A percentile compares a stretch with the other conserved stretches of the same genome.
Evolutionary conservation across 2,888 invertebrate species (phyloP).

Genomic region (Parnassius apollo): DNA sequence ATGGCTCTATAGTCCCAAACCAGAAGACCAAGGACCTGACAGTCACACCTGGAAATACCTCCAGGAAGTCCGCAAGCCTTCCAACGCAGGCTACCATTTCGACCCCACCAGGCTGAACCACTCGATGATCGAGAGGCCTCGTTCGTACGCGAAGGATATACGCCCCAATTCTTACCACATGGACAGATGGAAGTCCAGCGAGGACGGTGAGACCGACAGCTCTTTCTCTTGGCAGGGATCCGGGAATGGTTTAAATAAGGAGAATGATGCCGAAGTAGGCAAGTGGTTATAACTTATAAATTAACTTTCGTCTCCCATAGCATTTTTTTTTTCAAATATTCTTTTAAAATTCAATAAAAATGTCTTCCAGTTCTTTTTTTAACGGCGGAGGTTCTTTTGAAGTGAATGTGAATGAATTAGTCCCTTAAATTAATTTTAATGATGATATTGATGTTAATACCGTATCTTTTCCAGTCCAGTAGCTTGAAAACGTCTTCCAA

Average conservation of each 20-base stretch:
- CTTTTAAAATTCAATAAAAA: no score
- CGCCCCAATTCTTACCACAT: slow-evolving; percentile 43
- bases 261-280: not conserved
- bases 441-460: no score
- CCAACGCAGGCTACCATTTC: slow-evolving; percentile 69
- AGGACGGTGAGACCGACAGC: slow-evolving; percentile 71
- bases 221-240: slow-evolving; percentile 74
- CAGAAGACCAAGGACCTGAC: slow-evolving; percentile 47
- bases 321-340: no score
- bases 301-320: no score
- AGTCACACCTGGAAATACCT: slow-evolving; percentile 76
- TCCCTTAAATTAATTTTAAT: no score
- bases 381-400: no score
- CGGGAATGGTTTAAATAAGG: slow-evolving; percentile 23
- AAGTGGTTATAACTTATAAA: not conserved
- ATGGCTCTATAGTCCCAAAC: slow-evolving; percentile 71
- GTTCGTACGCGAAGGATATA: slow-evolving; percentile 43
- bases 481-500: no score
- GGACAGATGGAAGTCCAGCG: slow-evolving; percentile 41
- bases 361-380: no score
- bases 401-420: no score
- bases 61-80: slow-evolving; percentile 68
- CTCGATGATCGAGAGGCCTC: slow-evolving; percentile 46
- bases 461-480: no score
- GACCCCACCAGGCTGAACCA: slow-evolving; percentile 59